A percentile compares a stretch with the other conserved stretches of the same genome.
Conservation (phyloP, 2,113 vertebrate genomes). For the Dendrocopos noguchii region DNA sequence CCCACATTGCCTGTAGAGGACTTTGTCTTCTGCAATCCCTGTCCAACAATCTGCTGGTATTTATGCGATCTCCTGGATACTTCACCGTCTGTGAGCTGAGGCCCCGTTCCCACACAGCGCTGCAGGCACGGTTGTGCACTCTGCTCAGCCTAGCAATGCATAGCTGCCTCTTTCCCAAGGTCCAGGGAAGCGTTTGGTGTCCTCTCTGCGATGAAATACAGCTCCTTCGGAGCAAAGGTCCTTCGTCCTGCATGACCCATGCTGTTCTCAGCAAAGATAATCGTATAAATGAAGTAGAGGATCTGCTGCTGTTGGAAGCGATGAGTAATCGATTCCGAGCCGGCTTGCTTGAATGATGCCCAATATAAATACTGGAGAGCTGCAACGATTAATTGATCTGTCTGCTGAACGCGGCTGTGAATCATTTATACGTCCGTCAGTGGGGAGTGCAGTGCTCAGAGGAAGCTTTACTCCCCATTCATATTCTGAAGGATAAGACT, state of each 20-base stretch:
- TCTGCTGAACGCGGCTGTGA: conserved; percentile 57
- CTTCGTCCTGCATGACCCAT: conserved; percentile 9
- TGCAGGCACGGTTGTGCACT: background rate
- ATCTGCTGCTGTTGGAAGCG: conserved; percentile 47
- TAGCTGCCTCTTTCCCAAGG: background rate
- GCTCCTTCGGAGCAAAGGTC: background rate
- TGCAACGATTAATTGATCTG: conserved; percentile 66
- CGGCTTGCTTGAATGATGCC: conserved; percentile 59
- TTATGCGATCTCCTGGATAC: background rate
- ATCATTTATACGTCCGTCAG: conserved; percentile 61
- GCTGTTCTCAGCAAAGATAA: conserved; percentile 50
- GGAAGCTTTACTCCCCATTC: conserved; percentile 17
- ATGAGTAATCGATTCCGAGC: conserved; percentile 33
- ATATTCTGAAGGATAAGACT: conserved; percentile 25
- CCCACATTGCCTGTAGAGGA: background rate
- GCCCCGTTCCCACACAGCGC: background rate
- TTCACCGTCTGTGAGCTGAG: background rate
- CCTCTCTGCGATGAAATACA: background rate
- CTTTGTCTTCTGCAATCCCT: background rate
- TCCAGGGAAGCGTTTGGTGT: background rate
- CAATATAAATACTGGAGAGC: conserved; percentile 65
- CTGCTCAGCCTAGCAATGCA: background rate
- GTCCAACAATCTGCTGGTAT: background rate
- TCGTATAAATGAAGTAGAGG: conserved; percentile 59
- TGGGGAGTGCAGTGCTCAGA: conserved; percentile 27